Percentiles rank a stretch among this genome's conserved stretches.
Evolutionary conservation across 2,797 vertebrate genomes (phyloP).

Genomic region (Balearica regulorum): DNA sequence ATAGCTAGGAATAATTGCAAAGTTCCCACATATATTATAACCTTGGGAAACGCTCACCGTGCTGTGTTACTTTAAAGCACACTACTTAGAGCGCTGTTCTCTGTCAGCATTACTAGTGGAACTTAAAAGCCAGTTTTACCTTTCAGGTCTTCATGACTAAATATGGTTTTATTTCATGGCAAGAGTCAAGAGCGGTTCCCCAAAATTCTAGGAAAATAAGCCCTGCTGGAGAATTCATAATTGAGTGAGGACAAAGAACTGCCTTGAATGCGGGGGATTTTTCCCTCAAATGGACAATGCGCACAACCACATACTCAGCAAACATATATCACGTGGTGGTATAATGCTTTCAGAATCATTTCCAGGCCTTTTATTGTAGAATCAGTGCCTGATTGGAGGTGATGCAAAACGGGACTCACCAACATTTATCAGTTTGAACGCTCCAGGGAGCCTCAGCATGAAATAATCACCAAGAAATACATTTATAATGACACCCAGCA

Average conservation of each 20-base stretch:
- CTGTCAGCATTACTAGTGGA: neutral
- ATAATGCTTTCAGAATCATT: neutral
- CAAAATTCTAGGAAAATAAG: neutral
- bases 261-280: neutral
- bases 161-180: neutral
- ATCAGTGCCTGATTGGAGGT: neutral
- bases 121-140: neutral
- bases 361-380: neutral
- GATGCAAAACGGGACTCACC: neutral
- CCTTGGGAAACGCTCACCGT: neutral
- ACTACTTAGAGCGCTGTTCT: neutral
- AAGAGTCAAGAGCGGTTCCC: neutral
- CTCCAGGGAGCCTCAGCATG: neutral
- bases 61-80: neutral
- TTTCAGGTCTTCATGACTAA: neutral
- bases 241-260: neutral
- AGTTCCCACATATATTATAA: neutral
- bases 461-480: neutral
- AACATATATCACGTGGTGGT: neutral
- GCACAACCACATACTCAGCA: neutral
- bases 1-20: neutral
- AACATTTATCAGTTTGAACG: neutral
- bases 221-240: neutral
- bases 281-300: no score
- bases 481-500: neutral